A percentile compares a stretch with the other conserved stretches of the same genome.
These are phyloP conservation scores for Apteryx mantelli DNA, from an alignment of 2,113 vertebrate genomes.

Conservation along the genomic window DNA sequence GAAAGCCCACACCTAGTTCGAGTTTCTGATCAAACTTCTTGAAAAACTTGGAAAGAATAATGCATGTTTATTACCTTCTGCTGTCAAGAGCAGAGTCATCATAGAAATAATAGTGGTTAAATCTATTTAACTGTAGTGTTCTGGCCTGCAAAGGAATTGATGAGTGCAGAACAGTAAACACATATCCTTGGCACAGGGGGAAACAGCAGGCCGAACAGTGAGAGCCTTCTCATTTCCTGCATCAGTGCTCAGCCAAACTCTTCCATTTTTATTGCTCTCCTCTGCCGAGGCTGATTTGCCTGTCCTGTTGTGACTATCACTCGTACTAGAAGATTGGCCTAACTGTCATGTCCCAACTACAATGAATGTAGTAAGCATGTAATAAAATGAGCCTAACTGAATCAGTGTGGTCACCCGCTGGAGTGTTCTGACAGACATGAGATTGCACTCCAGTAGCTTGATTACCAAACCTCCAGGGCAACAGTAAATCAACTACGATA, in stretches of 20 bases:
- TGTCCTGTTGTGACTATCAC: neutral
- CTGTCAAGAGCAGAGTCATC: neutral
- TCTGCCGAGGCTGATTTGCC: neutral
- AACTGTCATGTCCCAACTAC: neutral
- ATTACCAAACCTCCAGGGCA: slow-evolving; percentile 8
- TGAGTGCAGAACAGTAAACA: neutral
- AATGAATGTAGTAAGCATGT: neutral
- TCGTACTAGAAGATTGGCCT: neutral
- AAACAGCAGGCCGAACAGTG: neutral
- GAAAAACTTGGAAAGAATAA: neutral
- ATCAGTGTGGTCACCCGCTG: neutral
- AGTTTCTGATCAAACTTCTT: neutral
- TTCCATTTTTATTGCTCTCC: neutral
- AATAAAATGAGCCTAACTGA: neutral
- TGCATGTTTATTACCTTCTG: neutral
- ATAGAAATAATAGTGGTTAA: neutral
- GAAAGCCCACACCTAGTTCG: neutral
- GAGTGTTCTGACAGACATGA: neutral
- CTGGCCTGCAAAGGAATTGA: neutral
- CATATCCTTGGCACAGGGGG: neutral
- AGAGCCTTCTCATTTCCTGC: neutral
- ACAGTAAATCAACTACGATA: slow-evolving; percentile 2
- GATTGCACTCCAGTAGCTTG: neutral
- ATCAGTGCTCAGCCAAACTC: neutral
- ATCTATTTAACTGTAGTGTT: neutral